phyloP scores from a whole-genome alignment of 1,140 invertebrate genomes.

The Leguminivora glycinivorella region DNA sequence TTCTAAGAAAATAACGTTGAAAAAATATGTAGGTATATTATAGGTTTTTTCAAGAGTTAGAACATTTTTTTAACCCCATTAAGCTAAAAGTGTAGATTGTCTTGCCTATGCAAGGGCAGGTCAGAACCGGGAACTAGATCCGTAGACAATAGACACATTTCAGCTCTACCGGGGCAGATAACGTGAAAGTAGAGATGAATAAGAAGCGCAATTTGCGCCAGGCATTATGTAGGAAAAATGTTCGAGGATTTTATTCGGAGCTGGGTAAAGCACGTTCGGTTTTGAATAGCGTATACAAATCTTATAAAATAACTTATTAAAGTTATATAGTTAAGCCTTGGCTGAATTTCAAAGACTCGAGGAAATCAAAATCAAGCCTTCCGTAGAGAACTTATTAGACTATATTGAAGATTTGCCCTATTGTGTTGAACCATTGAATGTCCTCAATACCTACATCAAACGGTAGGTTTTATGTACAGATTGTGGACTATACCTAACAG shows the following conservation, averaged over 20 bases:
- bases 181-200: background rate
- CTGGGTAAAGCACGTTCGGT: conserved; percentile 2
- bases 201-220: conserved; percentile 4
- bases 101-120: background rate
- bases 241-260: conserved; percentile 10
- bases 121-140: background rate
- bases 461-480: too few relatives aligned
- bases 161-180: background rate
- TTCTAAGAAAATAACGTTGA: too few relatives aligned
- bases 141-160: conserved; percentile 16
- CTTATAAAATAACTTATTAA: background rate
- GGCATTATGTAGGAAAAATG: conserved; percentile 1
- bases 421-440: too few relatives aligned
- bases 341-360: too few relatives aligned
- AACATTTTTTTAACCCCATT: background rate
- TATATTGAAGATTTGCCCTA: too few relatives aligned
- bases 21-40: too few relatives aligned
- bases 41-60: too few relatives aligned
- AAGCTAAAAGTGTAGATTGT: background rate
- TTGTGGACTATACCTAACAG: too few relatives aligned
- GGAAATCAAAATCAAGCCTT: too few relatives aligned
- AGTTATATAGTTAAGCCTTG: too few relatives aligned
- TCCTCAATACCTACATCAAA: too few relatives aligned
- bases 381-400: too few relatives aligned
- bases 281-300: conserved; percentile 3